These are phyloP conservation scores for Catamblyrhynchus diadema DNA, from an alignment of 2,797 vertebrate genomes.

Conservation along the genomic window DNA sequence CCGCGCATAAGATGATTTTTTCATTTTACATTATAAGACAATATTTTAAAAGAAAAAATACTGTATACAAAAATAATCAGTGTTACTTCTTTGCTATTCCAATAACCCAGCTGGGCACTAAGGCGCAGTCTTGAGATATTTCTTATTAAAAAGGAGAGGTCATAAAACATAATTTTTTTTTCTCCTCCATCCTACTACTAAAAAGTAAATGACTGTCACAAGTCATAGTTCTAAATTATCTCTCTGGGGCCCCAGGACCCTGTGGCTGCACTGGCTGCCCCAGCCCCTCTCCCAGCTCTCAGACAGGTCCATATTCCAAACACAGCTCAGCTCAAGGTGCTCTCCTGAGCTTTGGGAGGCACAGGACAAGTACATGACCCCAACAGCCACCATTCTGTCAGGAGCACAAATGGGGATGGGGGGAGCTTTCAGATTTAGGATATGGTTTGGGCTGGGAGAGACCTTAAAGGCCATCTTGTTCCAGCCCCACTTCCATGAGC, in stretches of 20 bases:
- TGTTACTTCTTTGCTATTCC: not conserved
- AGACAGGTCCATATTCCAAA: not conserved
- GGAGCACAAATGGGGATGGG: accelerated
- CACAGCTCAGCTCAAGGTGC: not conserved
- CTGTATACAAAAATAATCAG: not conserved
- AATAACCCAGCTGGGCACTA: not conserved
- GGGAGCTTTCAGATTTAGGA: not conserved
- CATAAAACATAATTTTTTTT: not conserved
- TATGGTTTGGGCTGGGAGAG: not conserved
- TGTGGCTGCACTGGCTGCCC: not conserved
- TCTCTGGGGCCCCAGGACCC: accelerated
- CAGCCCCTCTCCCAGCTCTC: not conserved
- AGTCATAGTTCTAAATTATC: not conserved
- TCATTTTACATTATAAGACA: not conserved
- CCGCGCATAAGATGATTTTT: not conserved
- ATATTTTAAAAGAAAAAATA: not conserved
- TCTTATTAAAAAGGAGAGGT: not conserved
- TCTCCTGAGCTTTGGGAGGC: not conserved
- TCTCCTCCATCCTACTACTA: not conserved
- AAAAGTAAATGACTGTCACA: not conserved
- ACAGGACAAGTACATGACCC: not conserved
- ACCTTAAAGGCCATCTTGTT: not conserved
- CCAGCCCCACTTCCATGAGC: not conserved
- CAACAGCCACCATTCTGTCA: accelerated
- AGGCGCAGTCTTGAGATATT: not conserved